These are phyloP conservation scores for Hiodon alosoides DNA, from an alignment of 2,113 vertebrate genomes.

Conservation along the genomic window DNA sequence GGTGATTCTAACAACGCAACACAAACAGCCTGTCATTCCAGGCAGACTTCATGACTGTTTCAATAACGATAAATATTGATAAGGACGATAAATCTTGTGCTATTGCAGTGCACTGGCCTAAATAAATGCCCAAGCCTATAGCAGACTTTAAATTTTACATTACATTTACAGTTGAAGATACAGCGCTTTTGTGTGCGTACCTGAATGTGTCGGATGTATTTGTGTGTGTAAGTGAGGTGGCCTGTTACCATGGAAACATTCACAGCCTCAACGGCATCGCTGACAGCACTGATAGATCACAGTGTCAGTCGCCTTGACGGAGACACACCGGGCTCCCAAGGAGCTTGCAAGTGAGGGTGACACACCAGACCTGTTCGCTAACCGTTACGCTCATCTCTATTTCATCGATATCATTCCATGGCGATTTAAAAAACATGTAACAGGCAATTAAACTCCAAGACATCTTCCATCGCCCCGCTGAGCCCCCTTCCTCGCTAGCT, in stretches of 20 bases:
- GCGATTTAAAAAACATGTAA: background rate
- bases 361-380: background rate
- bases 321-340: background rate
- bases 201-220: constrained; percentile 33
- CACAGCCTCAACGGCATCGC: constrained; percentile 11
- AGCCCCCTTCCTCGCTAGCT: constrained; percentile 21
- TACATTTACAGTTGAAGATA: no score
- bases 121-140: no score
- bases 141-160: no score
- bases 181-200: background rate
- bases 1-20: no score
- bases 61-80: no score
- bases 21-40: no score
- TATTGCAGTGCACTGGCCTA: no score
- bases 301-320: constrained; percentile 30
- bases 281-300: constrained; percentile 50
- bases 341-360: background rate
- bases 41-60: no score
- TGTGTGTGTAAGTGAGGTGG: constrained; percentile 40
- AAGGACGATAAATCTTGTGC: no score
- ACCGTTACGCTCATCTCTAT: background rate
- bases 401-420: background rate
- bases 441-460: constrained; percentile 5
- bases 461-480: background rate
- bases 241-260: constrained; percentile 66